Conservation (phyloP, 2,797 vertebrate species). For the Enteromius anoplus region DNA sequence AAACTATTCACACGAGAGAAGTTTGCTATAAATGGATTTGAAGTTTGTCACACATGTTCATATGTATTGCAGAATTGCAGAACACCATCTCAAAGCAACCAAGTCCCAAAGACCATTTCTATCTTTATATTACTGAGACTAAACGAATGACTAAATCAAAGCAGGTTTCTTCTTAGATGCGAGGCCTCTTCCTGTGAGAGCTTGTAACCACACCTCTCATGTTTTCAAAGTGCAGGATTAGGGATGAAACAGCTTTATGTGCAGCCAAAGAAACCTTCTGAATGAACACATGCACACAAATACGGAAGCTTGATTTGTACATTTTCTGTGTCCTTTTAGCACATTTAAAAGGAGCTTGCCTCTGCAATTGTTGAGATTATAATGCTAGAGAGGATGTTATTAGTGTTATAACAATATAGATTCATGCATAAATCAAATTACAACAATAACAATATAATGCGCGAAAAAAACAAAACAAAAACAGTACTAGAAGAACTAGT, state of each 20-base stretch:
- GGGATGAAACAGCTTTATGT: conserved; percentile 19
- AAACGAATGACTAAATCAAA: conserved; percentile 24
- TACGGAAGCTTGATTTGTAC: not conserved
- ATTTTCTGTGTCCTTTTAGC: not conserved
- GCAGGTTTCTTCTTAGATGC: conserved; percentile 5
- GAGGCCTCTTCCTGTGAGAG: not conserved
- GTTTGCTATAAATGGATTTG: conserved; percentile 4
- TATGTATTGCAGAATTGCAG: not conserved
- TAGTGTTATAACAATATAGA: not conserved
- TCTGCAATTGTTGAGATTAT: not conserved
- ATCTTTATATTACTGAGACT: conserved; percentile 9
- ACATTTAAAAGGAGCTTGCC: not conserved
- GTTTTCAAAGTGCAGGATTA: conserved; percentile 8
- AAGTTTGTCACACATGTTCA: not conserved
- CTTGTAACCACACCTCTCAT: not conserved
- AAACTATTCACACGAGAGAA: not conserved
- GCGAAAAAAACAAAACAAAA: not conserved
- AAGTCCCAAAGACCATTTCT: not conserved
- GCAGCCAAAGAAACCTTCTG: not conserved
- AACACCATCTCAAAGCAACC: not conserved
- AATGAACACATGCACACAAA: not conserved
- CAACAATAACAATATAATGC: not conserved
- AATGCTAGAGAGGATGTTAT: not conserved
- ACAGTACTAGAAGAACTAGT: not conserved
- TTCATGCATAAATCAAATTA: not conserved